Percentiles rank a stretch among this genome's conserved stretches.
Evolutionary conservation across 2,113 vertebrate genomes (phyloP).

Genomic region (Tachysurus fulvidraco): DNA sequence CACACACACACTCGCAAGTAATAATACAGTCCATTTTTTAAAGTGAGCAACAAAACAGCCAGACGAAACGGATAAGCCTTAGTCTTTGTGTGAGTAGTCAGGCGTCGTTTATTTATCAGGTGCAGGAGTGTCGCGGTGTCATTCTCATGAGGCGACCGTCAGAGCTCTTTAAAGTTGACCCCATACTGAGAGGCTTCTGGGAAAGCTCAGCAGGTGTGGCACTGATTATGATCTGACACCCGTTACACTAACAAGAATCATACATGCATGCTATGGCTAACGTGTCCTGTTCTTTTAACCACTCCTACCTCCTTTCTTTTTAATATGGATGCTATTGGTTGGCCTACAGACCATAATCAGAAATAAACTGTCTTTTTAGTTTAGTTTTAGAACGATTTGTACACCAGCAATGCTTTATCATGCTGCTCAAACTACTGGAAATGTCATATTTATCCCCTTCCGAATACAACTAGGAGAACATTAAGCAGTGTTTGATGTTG

Average conservation of each 20-base stretch:
- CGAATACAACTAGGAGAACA: slow-evolving; percentile 25
- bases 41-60: neutral
- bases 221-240: slow-evolving; percentile 70
- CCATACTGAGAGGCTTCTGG: slow-evolving; percentile 68
- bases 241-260: slow-evolving; percentile 64
- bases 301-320: neutral
- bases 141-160: slow-evolving; percentile 60
- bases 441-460: neutral
- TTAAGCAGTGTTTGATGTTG: slow-evolving; percentile 33
- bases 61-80: neutral
- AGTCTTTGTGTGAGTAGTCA: slow-evolving; percentile 24
- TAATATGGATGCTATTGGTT: neutral
- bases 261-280: slow-evolving; percentile 30
- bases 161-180: slow-evolving; percentile 63
- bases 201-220: slow-evolving; percentile 69
- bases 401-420: neutral
- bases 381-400: neutral
- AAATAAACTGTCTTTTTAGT: neutral
- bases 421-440: neutral
- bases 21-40: neutral
- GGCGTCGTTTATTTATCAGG: slow-evolving; percentile 30
- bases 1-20: slow-evolving; percentile 6
- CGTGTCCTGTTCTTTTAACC: neutral
- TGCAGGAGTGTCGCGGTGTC: slow-evolving; percentile 29
- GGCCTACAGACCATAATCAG: neutral